phyloP scores from a whole-genome alignment of 2,888 invertebrate species.

The Frankliniella intonsa region DNA sequence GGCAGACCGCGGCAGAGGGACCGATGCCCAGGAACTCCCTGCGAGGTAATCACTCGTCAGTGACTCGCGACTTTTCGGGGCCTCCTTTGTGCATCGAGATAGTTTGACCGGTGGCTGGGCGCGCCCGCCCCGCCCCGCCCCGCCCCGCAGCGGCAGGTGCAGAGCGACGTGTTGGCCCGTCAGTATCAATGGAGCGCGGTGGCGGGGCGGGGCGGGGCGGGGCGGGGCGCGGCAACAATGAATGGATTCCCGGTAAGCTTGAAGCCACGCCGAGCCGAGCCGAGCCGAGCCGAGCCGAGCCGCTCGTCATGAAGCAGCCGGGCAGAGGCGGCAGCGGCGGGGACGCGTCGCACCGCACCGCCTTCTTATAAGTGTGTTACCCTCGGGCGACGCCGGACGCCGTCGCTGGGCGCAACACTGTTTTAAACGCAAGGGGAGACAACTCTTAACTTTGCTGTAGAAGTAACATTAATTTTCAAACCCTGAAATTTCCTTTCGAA shows the following conservation, averaged over 20 bases:
- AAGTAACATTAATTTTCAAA: no score
- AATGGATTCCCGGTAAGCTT: slow-evolving; percentile 20
- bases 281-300: not conserved
- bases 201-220: no score
- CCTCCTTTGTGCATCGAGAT: slow-evolving; percentile 13
- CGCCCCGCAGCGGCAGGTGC: not conserved
- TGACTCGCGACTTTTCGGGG: slow-evolving; percentile 5
- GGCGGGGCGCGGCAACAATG: not conserved
- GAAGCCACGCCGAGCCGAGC: not conserved
- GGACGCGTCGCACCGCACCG: not conserved
- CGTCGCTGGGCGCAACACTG: no score
- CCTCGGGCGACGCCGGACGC: no score
- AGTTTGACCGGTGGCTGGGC: slow-evolving; percentile 4
- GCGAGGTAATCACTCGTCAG: slow-evolving; percentile 9
- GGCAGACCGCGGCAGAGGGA: not conserved
- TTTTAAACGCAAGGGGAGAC: no score
- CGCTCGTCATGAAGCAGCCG: not conserved
- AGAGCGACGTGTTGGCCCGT: not conserved
- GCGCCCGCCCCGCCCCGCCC: not conserved
- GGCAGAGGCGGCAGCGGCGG: not conserved
- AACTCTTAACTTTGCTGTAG: no score
- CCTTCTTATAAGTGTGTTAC: no score
- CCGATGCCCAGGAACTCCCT: not conserved
- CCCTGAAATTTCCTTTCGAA: no score
- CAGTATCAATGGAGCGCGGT: not conserved